Base-by-base conservation (phyloP, 2,113 vertebrate species). In the Oriolus oriolus region DNA sequence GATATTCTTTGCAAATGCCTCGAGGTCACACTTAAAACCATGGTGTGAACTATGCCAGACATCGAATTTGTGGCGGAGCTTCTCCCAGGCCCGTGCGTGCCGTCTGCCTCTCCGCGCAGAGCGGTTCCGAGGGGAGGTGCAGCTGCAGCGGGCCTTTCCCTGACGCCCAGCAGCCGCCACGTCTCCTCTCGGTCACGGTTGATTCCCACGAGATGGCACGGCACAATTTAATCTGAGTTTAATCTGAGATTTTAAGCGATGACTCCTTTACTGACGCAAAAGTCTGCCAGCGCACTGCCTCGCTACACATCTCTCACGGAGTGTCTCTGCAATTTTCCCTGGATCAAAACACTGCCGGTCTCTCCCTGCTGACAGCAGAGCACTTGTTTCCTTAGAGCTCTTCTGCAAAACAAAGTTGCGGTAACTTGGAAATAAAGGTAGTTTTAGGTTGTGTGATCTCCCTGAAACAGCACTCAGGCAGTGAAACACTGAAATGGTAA, bases 21-120 rank as follows among this genome's bases (percentile, higher is more conserved):
- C 14, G 86, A 77, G 95, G 95, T 91, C 71, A 77, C 90, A 78
- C 89, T 59, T 74, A 45, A 94, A 95, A 88, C 71, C 89, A 4
- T 33, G 60, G 79, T 88, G 95, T 84, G 90, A 96, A 95, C 95
- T 64, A 18, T 49, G 93, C 89, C 87, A 97, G 96, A 97, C 93
- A 64, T 3, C 0, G 10, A 71, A 53, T n/a, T 84, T 57, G 61
- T 60, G 53, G 21, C 60, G 35, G 76, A 80, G 64, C 71, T 90
- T 47, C 76, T 92, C 41, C 54, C n/a, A 35, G 91, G 91, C n/a
- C 74, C 6, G 1, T 21, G 76, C 3, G 4, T 70, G 76, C 90
- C 10, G 87, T 26, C 69, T 82, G 68, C 26, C 52, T 59, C 78
- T 16, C 59, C 0, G n/a, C 0, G 1, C 42, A 4, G 56, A 63